Percentiles rank a stretch among this genome's conserved stretches.
These are phyloP conservation scores for Cyclophora punctaria DNA, from an alignment of 2,888 invertebrate genomes.

Conservation along the genomic window DNA sequence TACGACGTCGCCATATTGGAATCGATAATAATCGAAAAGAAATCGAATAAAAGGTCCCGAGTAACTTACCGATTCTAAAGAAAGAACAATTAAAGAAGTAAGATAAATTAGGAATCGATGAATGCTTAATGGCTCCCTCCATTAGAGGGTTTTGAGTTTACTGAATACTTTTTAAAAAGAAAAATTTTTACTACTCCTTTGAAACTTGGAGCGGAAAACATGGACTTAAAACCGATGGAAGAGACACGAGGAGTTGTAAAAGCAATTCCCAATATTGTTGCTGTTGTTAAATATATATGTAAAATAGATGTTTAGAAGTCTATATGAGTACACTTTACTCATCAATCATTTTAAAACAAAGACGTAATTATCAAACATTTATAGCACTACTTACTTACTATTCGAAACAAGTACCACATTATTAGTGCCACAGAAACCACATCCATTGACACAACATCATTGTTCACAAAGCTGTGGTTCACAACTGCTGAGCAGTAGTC, in stretches of 20 bases:
- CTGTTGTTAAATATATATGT: too few species aligned
- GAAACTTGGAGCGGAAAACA: constrained; percentile 42
- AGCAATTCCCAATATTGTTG: too few species aligned
- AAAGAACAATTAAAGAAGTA: constrained; percentile 62
- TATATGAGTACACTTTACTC: too few species aligned
- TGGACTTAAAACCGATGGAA: constrained; percentile 21
- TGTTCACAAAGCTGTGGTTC: constrained; percentile 32
- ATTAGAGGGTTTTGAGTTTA: constrained; percentile 66
- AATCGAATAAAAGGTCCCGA: constrained; percentile 33
- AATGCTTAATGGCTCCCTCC: constrained; percentile 66
- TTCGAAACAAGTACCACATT: too few species aligned
- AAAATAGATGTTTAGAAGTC: too few species aligned
- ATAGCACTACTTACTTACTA: too few species aligned
- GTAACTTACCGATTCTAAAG: constrained; percentile 51
- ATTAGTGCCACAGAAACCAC: constrained; percentile 2
- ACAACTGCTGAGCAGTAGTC: constrained; percentile 45
- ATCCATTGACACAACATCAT: constrained; percentile 23
- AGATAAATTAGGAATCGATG: constrained; percentile 71
- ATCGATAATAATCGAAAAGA: constrained; percentile 40
- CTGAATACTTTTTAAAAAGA: constrained; percentile 46
- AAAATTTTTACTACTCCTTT: constrained; percentile 53
- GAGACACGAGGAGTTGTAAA: too few species aligned
- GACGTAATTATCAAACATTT: too few species aligned
- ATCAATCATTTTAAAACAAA: too few species aligned
- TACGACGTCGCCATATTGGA: constrained; percentile 44